These are phyloP conservation scores for Sebastes flavidus DNA, from an alignment of 2,797 vertebrate species.

Conservation along the genomic window DNA sequence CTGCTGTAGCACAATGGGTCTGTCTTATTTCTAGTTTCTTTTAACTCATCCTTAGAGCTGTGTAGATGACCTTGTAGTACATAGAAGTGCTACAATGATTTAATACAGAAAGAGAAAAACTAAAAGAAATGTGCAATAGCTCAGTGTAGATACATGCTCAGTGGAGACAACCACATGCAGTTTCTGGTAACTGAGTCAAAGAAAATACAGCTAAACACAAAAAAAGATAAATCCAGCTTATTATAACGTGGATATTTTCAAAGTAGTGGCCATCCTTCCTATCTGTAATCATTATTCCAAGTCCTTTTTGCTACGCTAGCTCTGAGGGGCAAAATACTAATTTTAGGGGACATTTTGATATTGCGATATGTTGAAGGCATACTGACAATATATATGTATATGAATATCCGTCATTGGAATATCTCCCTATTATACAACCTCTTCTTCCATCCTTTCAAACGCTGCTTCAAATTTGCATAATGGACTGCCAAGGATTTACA, in stretches of 20 bases:
- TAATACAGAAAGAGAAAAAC: not conserved
- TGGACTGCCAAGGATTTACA: not conserved
- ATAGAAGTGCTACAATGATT: not conserved
- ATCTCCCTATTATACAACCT: not conserved
- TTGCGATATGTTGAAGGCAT: not conserved
- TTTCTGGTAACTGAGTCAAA: not conserved
- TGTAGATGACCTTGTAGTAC: not conserved
- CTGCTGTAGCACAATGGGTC: not conserved
- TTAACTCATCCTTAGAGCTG: not conserved
- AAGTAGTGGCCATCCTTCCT: not conserved
- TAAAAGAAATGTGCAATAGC: not conserved
- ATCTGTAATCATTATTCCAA: not conserved
- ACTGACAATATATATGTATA: not conserved
- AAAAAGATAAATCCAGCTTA: not conserved
- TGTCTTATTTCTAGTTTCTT: not conserved
- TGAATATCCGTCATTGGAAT: not conserved
- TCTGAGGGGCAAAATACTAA: not conserved
- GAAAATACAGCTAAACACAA: not conserved
- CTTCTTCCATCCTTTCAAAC: not conserved
- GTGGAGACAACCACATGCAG: not conserved
- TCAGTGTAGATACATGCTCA: not conserved
- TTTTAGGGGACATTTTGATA: not conserved
- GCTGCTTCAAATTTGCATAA: not conserved
- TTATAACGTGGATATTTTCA: not conserved
- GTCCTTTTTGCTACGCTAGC: not conserved